Evolutionary conservation across 2,797 vertebrate species (phyloP).

Genomic region (Cyprinella venusta): DNA sequence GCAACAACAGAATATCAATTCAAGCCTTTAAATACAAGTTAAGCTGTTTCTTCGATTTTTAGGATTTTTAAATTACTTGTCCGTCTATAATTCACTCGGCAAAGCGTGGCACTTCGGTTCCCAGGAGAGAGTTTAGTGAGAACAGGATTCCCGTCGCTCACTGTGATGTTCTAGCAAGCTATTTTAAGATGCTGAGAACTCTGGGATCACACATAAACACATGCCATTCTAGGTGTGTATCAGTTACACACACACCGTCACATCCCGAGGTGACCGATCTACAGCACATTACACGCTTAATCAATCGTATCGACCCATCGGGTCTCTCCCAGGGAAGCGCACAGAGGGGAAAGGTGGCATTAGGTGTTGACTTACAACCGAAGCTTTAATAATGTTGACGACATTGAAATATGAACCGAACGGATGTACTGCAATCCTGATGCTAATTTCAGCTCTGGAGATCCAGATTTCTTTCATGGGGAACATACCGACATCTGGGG

Average conservation of each 20-base stretch:
- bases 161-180: constrained; percentile 10
- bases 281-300: not conserved
- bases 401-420: constrained; percentile 29
- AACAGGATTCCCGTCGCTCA: constrained; percentile 12
- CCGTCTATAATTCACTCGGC: not conserved
- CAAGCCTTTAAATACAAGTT: not conserved
- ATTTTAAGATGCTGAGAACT: constrained; percentile 22
- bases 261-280: not conserved
- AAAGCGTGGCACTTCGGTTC: not conserved
- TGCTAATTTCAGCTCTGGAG: constrained; percentile 32
- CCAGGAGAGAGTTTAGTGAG: constrained; percentile 5
- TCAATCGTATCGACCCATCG: not conserved
- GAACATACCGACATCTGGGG: not conserved
- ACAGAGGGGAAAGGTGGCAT: not conserved
- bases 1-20: not conserved
- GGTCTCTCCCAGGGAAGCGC: not conserved
- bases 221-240: constrained; percentile 41
- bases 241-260: constrained; percentile 22
- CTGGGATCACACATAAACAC: constrained; percentile 2
- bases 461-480: not conserved
- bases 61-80: not conserved
- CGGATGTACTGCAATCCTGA: constrained; percentile 4
- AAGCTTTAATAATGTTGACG: constrained; percentile 8
- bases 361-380: constrained; percentile 29
- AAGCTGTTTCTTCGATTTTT: not conserved